A percentile compares a stretch with the other conserved stretches of the same genome.
Conservation (phyloP, 2,797 vertebrate species). For the Sebastes vulpes region DNA sequence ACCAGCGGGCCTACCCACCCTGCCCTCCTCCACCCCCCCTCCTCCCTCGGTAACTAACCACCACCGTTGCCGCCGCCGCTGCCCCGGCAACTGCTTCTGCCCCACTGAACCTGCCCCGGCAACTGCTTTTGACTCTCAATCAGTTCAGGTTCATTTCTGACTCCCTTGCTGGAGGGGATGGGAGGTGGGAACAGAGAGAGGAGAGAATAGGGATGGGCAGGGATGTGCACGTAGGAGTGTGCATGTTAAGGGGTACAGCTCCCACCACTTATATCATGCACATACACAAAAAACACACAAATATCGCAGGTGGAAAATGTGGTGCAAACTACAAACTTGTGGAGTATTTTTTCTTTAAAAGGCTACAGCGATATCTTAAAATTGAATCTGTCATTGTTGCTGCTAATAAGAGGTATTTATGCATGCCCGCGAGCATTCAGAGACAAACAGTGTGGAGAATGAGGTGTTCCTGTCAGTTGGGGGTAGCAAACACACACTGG, state of each 20-base stretch:
- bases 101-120: conserved; percentile 79
- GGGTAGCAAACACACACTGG: conserved; percentile 61
- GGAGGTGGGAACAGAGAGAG: conserved; percentile 75
- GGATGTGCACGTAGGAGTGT: conserved; percentile 40
- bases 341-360: not conserved
- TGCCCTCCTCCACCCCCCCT: conserved; percentile 2
- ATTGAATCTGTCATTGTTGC: not conserved
- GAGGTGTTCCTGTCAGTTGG: conserved; percentile 67
- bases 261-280: not conserved
- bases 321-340: not conserved
- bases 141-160: conserved; percentile 84
- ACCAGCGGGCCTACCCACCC: conserved; percentile 48
- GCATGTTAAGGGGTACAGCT: conserved; percentile 19
- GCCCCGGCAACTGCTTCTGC: conserved; percentile 82
- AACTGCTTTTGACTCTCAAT: conserved; percentile 85
- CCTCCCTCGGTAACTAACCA: conserved; percentile 63
- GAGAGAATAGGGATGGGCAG: conserved; percentile 54
- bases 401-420: conserved; percentile 17
- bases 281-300: conserved; percentile 12
- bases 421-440: conserved; percentile 6
- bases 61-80: conserved; percentile 22
- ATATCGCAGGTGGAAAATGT: not conserved
- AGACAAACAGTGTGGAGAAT: conserved; percentile 55
- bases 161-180: conserved; percentile 53
- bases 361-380: not conserved